Evolutionary conservation across 2,113 vertebrate species (phyloP), one percentile per base, ranked within the genome.

Genomic region (Noturus placidus): DNA sequence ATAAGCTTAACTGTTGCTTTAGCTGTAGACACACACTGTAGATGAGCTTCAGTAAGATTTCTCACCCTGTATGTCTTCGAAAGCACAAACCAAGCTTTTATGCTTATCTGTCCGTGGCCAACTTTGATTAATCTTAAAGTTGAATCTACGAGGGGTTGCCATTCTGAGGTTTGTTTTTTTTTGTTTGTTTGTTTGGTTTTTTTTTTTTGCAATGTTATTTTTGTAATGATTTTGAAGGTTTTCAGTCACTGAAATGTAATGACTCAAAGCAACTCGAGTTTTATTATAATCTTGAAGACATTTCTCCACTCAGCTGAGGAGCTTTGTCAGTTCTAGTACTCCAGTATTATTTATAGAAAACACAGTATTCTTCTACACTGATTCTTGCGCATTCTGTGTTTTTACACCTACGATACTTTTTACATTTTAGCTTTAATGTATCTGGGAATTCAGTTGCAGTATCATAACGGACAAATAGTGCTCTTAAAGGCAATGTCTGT

Each of bases 11-110:
- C 22, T 11, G 35, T 59, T 57, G 81, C 65, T 82, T 57, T 57
- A 72, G 30, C 78, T 87, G 78, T 87, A 67, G 77, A 81, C 65
- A 83, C 81, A 69, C 63, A 70, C 27, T 54, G 46, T 25, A 87
- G 78, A 82, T 86, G 59, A 79, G 38, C 35, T 78, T 78, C 38
- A 79, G 54, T 42, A 85, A 59, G 63, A 76, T n/a, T 79, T 86
- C 86, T 82, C 86, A 87, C 79, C 86, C 86, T 82, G 78, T 57
- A 87, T 81, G 79, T 82, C 50, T 82, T 63, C 11, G 70, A 85
- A 77, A 85, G 83, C 67, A 61, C 38, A 83, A 83, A 50, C 81
- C 13, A 14, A 83, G 33, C 83, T 85, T 57, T 7, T 56, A 38
- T 20, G 27, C 42, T 83, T 30, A 65, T 67, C 52, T 27, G 42